These are phyloP conservation scores for Eubasilissa regina DNA, from an alignment of 1,140 invertebrate genomes.

Conservation along the genomic window DNA sequence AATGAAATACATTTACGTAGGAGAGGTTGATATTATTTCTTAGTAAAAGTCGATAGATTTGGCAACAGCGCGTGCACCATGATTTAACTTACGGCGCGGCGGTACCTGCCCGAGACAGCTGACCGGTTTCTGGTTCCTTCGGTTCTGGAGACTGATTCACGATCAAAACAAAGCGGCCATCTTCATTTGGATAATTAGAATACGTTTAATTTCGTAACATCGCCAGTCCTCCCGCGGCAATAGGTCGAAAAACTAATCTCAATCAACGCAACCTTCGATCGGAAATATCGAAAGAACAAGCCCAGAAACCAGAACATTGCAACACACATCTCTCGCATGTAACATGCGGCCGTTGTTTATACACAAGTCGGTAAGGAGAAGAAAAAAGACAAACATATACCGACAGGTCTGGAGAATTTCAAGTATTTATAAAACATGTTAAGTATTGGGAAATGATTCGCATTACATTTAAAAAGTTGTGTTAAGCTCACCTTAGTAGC, in stretches of 20 bases:
- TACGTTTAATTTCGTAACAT: background rate
- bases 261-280: slow-evolving; percentile 8
- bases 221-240: background rate
- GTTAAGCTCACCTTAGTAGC: background rate
- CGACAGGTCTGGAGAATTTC: slow-evolving; percentile 20
- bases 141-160: slow-evolving; percentile 46
- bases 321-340: too few relatives aligned
- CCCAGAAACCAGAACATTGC: background rate
- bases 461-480: background rate
- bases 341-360: too few relatives aligned
- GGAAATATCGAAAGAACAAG: background rate
- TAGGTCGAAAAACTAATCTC: background rate
- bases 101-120: slow-evolving; percentile 37
- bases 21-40: too few relatives aligned
- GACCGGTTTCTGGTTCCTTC: slow-evolving; percentile 42
- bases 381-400: background rate
- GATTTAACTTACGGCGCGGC: background rate
- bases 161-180: slow-evolving; percentile 53
- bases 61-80: slow-evolving; percentile 45
- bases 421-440: background rate
- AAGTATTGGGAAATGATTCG: too few relatives aligned
- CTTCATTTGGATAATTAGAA: slow-evolving; percentile 36
- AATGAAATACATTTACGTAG: too few relatives aligned
- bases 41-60: background rate
- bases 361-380: too few relatives aligned